phyloP scores from a whole-genome alignment of 2,113 vertebrate genomes.

The Microtus oregoni region DNA sequence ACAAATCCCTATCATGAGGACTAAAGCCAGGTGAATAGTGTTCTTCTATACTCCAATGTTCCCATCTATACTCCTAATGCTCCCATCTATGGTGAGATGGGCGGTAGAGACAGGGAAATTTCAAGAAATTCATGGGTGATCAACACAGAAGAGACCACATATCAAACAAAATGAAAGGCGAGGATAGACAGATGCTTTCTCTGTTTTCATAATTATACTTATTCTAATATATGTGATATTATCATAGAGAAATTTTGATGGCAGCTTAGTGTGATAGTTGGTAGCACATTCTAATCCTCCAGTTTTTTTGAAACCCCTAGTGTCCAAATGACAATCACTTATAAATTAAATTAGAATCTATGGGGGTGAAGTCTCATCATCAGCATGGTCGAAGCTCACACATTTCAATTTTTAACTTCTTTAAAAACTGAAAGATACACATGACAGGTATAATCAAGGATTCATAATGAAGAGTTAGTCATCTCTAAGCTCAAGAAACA shows the following conservation, averaged over 20 bases:
- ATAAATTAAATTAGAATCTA: conserved; percentile 15
- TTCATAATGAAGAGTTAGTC: background rate
- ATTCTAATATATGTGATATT: background rate
- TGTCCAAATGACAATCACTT: background rate
- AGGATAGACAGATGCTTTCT: background rate
- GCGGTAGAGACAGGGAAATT: background rate
- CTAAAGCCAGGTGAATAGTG: background rate
- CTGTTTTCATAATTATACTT: background rate
- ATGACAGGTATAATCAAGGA: background rate
- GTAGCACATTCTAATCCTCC: background rate
- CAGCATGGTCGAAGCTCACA: background rate
- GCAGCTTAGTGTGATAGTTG: background rate
- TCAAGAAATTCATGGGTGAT: background rate
- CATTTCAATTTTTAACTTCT: conserved; percentile 25
- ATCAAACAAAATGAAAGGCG: background rate
- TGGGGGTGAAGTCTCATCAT: background rate
- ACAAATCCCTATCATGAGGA: background rate
- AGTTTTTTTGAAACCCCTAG: background rate
- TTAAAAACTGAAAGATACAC: conserved; percentile 20
- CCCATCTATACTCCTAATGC: background rate
- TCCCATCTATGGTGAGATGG: background rate
- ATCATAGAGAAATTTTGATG: background rate
- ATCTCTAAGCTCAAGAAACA: background rate
- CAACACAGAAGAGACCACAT: background rate
- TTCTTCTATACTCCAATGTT: background rate